Evolutionary conservation across 2,797 vertebrate species (phyloP), one percentile per base, ranked within the genome.

Genomic region (Lophius americanus): DNA sequence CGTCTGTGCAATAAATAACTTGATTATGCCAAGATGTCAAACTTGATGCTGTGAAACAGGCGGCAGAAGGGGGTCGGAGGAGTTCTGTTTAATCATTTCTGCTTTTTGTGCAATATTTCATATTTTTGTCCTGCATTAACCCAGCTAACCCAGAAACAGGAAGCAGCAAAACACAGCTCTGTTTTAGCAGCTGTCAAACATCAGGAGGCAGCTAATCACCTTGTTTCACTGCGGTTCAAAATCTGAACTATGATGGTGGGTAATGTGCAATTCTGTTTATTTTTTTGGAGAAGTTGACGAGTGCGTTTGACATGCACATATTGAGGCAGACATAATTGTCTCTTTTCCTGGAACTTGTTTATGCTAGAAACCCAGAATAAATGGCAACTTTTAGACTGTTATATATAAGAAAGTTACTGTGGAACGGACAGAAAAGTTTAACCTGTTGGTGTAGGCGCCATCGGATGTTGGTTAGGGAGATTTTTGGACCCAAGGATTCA

Each of bases 111-210:
- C 6, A 38, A 75, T 78, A 73, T 78, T 73, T 76, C 62, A 33
- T 23, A 23, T 23, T 23, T 23, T 23, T 23, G 43, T 75, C 51
- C 51, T 58, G 47, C 57, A 71, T 83, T 83, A 73, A 70, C 56
- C 64, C 48, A 42, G 32, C 75, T 78, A 64, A 73, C 63, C 56
- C 37, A 4, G 46, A 54, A 74, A 41, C 64, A 78, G 50, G 43
- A 60, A 57, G 59, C 54, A 70, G 75, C 42, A 74, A 63, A 36
- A 66, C 58, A 76, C 59, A 54, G 64, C 43, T 78, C 54, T 41
- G 64, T 80, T 74, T 67, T 50, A 68, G 44, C 66, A 32, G 35
- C 68, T 74, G 78, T 63, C 68, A 75, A 42, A 63, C 62, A 66
- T 76, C 63, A 74, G n/a, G 12, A 54, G 46, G 55, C 36, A 65